A percentile compares a stretch with the other conserved stretches of the same genome.
Evolutionary conservation across 1,140 invertebrate genomes (phyloP).

Genomic region (Trinorchestia longiramus): DNA sequence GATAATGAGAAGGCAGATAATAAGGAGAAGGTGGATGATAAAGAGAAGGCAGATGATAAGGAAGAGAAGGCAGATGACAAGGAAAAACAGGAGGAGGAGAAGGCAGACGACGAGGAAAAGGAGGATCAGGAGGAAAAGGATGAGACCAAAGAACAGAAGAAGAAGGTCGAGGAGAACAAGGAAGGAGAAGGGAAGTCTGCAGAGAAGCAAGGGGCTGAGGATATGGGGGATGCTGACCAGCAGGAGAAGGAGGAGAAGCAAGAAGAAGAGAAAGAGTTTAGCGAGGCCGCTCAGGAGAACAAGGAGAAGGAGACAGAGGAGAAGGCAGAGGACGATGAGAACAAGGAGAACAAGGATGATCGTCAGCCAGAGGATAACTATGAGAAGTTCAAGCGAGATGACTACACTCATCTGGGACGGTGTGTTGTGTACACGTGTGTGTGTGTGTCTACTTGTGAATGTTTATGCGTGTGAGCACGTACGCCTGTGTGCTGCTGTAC

Average conservation of each 20-base stretch:
- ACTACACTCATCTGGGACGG: conserved; percentile 65
- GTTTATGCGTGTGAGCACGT: conserved; percentile 32
- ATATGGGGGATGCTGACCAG: conserved; percentile 68
- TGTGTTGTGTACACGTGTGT: conserved; percentile 65
- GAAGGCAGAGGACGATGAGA: conserved; percentile 37
- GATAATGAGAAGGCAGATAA: conserved; percentile 62
- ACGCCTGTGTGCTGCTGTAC: conserved; percentile 58
- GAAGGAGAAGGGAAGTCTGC: conserved; percentile 56
- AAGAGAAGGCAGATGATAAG: not conserved
- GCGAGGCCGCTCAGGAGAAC: not conserved
- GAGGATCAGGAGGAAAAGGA: not conserved
- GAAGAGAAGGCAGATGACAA: not conserved
- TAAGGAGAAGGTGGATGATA: not conserved
- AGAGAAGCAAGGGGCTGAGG: conserved; percentile 67
- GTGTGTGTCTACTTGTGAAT: not conserved
- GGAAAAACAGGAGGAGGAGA: conserved; percentile 59
- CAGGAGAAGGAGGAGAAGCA: conserved; percentile 65
- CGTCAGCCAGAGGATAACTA: conserved; percentile 55
- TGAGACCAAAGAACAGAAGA: not conserved
- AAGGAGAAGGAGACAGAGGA: conserved; percentile 58
- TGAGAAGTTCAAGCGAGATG: conserved; percentile 60
- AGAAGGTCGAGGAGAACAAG: conserved; percentile 11
- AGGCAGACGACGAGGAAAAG: conserved; percentile 61
- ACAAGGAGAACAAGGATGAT: conserved; percentile 55
- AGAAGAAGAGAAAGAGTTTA: conserved; percentile 60